Evolutionary conservation across 2,113 vertebrate genomes (phyloP).

Genomic region (Anoplopoma fimbria): DNA sequence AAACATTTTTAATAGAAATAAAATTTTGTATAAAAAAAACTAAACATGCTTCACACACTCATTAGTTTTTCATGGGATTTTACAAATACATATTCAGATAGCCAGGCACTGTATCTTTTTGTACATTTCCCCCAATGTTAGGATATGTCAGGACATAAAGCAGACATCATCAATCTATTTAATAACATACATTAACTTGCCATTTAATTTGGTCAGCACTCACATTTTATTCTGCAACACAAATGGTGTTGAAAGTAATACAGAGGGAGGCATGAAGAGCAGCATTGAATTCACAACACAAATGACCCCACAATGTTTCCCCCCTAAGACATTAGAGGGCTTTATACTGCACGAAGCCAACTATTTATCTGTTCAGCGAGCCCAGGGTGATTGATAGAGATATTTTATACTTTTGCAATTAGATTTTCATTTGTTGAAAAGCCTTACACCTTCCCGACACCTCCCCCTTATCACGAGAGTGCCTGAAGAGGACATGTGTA

Average conservation of each 20-base stretch:
- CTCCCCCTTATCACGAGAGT: conserved; percentile 52
- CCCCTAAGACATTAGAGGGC: conserved; percentile 66
- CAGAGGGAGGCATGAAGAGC: conserved; percentile 71
- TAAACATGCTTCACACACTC: conserved; percentile 97
- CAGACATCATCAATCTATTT: conserved; percentile 93
- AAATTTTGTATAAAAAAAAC: conserved; percentile 87
- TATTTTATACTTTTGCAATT: conserved; percentile 69
- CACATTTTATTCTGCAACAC: conserved; percentile 91
- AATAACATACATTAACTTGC: conserved; percentile 95
- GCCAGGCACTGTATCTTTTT: conserved; percentile 95
- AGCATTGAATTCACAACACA: conserved; percentile 82
- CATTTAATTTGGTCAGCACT: conserved; percentile 93
- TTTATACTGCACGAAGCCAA: conserved; percentile 60
- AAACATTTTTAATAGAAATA: conserved; percentile 99
- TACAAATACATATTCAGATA: conserved; percentile 90
- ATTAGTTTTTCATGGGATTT: conserved; percentile 85
- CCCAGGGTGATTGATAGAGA: conserved; percentile 62
- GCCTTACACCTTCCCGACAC: conserved; percentile 61
- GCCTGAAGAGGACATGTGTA: conserved; percentile 64
- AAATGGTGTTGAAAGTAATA: conserved; percentile 79
- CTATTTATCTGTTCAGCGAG: conserved; percentile 69
- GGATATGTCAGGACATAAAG: conserved; percentile 90
- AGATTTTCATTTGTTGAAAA: conserved; percentile 68
- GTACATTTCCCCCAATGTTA: conserved; percentile 79
- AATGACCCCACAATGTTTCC: conserved; percentile 74